phyloP scores from a whole-genome alignment of 2,888 invertebrate genomes.

The Elaeidobius kamerunicus region DNA sequence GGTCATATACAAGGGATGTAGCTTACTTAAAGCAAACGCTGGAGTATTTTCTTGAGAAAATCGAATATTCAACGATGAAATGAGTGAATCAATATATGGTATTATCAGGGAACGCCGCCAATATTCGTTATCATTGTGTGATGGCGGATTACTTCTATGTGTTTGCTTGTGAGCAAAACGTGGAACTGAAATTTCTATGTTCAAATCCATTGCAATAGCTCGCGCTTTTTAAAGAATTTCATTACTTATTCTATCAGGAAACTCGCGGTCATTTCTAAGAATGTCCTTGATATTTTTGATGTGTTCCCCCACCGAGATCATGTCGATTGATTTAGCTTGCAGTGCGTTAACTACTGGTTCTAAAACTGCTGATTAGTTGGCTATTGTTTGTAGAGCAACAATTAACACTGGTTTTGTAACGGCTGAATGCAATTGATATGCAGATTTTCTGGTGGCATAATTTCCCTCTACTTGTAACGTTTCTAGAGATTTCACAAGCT shows the following conservation, averaged over 20 bases:
- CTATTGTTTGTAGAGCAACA: slow-evolving; percentile 12
- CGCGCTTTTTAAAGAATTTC: too few relatives aligned
- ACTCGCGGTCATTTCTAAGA: too few relatives aligned
- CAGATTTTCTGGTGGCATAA: too few relatives aligned
- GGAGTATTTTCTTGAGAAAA: slow-evolving; percentile 26
- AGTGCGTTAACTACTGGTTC: slow-evolving; percentile 21
- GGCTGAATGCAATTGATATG: too few relatives aligned
- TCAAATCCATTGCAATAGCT: slow-evolving; percentile 7
- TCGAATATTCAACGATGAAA: slow-evolving; percentile 24
- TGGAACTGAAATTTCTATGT: slow-evolving; percentile 13
- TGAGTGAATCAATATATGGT: slow-evolving; percentile 23
- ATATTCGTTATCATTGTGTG: slow-evolving; percentile 24
- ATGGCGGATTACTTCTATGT: slow-evolving; percentile 27
- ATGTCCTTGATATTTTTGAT: too few relatives aligned
- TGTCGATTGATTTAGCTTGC: slow-evolving; percentile 9
- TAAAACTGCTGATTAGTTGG: slow-evolving; percentile 19
- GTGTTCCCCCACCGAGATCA: slow-evolving; percentile 3
- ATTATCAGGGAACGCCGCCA: slow-evolving; percentile 22
- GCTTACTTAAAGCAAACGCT: slow-evolving; percentile 17
- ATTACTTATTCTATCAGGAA: too few relatives aligned
- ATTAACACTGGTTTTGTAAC: neutral
- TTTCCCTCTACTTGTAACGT: too few relatives aligned
- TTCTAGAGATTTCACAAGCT: slow-evolving; percentile 1
- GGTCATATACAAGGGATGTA: slow-evolving; percentile 19
- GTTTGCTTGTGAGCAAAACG: too few relatives aligned